Evolutionary conservation across 92 coral and sea anemone genomes (phyloP), one percentile per base, ranked within the genome.

Genomic region (Scolanthus callimorphus): DNA sequence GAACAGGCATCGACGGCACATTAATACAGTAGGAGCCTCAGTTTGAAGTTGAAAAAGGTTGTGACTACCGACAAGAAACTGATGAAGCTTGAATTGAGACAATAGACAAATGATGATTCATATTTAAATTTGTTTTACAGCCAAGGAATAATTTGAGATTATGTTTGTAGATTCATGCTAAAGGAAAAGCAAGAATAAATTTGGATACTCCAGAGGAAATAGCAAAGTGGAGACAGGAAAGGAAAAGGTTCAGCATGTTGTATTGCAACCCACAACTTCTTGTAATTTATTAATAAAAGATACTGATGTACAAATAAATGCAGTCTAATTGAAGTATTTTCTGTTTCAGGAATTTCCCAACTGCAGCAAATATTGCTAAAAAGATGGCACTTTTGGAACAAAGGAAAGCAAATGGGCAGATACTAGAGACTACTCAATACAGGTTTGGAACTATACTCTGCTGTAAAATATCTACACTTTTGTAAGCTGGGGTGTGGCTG

Each of bases 201-300:
- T 65, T 92, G 28, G 88, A 92, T 20, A 80, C 94, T 19, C 96
- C 96, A 13, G 98, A 88, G 43, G 86, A 92, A 66, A 89, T 92
- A 41, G 77, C 81, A 27, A 92, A 84, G 43, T 92, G 98, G 98
- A 73, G 82, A 45, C 91, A 80, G 63, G 90, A 89, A 56, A 80
- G 98, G 50, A 84, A 60, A 65, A 84, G 88, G 98, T 92, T 30
- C 15, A n/a, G n/a, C n/a, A n/a, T n/a, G n/a, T n/a, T n/a, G n/a
- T n/a, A n/a, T n/a, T n/a, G n/a, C n/a, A n/a, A n/a, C n/a, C n/a
- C n/a, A n/a, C n/a, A n/a, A n/a, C n/a, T n/a, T n/a, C n/a, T n/a
- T n/a, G n/a, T n/a, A n/a, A n/a, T n/a, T n/a, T n/a, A n/a, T n/a
- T n/a, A n/a, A n/a, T n/a, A n/a, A 34, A 34, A 34, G 15, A 34